Conservation (phyloP, 2,797 vertebrate genomes). For the Fundulus diaphanus region DNA sequence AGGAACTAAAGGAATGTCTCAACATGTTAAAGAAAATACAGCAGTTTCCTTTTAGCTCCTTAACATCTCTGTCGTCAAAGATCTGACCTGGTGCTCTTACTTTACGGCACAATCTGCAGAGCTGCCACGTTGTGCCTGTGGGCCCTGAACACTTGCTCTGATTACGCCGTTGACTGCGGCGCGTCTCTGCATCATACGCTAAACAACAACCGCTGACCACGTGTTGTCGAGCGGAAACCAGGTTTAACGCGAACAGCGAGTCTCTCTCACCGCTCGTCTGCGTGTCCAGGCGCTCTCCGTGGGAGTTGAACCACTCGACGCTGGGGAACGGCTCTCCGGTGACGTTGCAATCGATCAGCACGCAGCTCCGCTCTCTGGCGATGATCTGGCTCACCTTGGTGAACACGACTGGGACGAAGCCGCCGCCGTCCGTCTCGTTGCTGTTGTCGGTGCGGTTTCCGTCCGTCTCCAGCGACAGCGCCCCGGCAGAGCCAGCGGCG, state of each 20-base stretch:
- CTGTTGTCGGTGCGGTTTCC: conserved; percentile 62
- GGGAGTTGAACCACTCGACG: conserved; percentile 94
- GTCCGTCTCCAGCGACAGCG: conserved; percentile 34
- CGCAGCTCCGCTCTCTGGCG: conserved; percentile 92
- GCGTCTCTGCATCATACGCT: neutral
- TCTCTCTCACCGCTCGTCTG: conserved; percentile 81
- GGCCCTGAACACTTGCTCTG: conserved; percentile 1
- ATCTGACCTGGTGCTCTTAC: neutral
- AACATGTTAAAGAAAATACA: neutral
- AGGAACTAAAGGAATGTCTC: neutral
- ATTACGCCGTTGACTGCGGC: neutral
- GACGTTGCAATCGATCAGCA: conserved; percentile 93
- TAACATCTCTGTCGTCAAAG: too few species aligned
- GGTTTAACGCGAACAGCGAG: conserved; percentile 23
- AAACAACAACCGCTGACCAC: neutral
- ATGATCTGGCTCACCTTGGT: conserved; percentile 89
- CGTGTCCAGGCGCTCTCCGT: conserved; percentile 84
- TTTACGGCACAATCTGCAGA: neutral
- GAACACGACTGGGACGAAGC: conserved; percentile 82
- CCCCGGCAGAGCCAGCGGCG: conserved; percentile 70
- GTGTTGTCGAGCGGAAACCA: conserved; percentile 2
- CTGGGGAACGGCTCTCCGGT: conserved; percentile 88
- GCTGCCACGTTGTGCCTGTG: neutral
- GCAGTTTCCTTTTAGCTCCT: neutral
- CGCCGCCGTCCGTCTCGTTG: conserved; percentile 72